phyloP scores from a whole-genome alignment of 1,140 invertebrate species.

The Diprion similis region DNA sequence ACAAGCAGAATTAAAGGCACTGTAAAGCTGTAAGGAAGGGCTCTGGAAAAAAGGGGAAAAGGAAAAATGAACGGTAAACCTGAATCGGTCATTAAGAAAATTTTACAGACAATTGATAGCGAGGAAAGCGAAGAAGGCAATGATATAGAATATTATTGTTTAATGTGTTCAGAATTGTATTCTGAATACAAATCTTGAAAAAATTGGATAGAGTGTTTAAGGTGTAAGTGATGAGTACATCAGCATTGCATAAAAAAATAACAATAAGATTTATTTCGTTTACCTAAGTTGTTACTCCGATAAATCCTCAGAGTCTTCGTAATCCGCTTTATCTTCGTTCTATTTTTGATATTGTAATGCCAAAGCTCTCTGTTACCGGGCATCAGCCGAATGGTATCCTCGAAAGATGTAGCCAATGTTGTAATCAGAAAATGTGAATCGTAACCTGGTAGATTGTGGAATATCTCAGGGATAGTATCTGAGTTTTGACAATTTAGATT shows the following conservation, averaged over 20 bases:
- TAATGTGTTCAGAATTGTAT: not conserved
- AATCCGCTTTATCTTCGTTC: not conserved
- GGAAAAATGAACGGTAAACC: not conserved
- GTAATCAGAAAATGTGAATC: no score
- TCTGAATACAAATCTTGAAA: not conserved
- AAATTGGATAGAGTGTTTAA: not conserved
- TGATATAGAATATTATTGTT: constrained; percentile 1
- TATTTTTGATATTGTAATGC: not conserved
- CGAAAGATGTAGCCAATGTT: no score
- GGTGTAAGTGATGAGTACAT: not conserved
- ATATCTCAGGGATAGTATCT: no score
- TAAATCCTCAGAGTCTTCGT: constrained; percentile 1
- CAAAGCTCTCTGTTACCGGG: no score
- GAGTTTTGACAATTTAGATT: no score
- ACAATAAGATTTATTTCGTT: not conserved
- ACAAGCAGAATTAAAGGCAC: not conserved
- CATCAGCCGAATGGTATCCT: no score
- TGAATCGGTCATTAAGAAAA: not conserved
- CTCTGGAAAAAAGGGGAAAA: not conserved
- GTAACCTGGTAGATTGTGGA: no score
- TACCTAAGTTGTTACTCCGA: not conserved
- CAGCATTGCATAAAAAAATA: constrained; percentile 1
- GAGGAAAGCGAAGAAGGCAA: not conserved
- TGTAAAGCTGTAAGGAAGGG: not conserved
- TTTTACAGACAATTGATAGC: constrained; percentile 1